Conservation (phyloP, 2,888 invertebrate genomes). For the Hipparchia semele region DNA sequence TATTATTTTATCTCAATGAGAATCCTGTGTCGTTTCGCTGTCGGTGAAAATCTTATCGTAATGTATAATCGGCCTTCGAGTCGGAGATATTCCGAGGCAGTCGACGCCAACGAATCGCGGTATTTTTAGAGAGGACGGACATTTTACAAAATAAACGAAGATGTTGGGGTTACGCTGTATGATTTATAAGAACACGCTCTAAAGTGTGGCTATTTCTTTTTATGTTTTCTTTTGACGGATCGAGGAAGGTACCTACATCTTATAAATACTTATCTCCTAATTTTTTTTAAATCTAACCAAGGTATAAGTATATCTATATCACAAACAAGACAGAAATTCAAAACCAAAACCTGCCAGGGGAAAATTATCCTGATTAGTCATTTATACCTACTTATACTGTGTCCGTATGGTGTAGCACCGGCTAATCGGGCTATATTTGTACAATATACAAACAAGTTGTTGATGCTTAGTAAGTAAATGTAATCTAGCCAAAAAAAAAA, state of each 20-base stretch:
- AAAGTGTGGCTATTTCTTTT: constrained; percentile 28
- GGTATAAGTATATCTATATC: too few species aligned
- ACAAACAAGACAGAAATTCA: too few species aligned
- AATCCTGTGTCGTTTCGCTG: constrained; percentile 10
- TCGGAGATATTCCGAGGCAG: constrained; percentile 67
- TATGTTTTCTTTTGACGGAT: constrained; percentile 10
- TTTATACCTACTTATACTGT: too few species aligned
- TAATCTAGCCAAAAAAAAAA: too few species aligned
- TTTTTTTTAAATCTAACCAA: too few species aligned
- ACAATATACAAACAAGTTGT: too few species aligned
- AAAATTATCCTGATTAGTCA: too few species aligned
- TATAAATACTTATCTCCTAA: not conserved
- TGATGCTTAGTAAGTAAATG: too few species aligned
- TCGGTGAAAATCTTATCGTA: constrained; percentile 19
- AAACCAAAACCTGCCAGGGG: too few species aligned
- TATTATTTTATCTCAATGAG: not conserved
- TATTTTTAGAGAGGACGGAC: constrained; percentile 79
- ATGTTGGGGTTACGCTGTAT: constrained; percentile 62
- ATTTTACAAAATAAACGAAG: constrained; percentile 79
- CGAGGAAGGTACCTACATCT: not conserved
- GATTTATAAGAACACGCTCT: constrained; percentile 59
- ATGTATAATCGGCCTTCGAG: constrained; percentile 47
- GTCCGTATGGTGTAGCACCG: too few species aligned
- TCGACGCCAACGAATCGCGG: constrained; percentile 67
- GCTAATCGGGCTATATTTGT: too few species aligned